Evolutionary conservation across 2,113 vertebrate species (phyloP).

Genomic region (Gobiocypris rarus): DNA sequence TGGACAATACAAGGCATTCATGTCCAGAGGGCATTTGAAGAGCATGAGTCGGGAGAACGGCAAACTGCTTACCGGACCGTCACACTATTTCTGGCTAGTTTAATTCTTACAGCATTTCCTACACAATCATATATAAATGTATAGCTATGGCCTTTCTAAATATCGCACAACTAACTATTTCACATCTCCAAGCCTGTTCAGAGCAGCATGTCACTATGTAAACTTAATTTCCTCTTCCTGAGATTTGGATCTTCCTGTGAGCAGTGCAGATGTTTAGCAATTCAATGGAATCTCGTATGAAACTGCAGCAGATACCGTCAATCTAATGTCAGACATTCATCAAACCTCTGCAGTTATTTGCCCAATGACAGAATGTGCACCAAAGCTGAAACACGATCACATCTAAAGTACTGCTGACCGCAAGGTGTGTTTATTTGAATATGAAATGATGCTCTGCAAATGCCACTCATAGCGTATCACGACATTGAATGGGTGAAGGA

Average conservation of each 20-base stretch:
- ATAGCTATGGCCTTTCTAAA: neutral
- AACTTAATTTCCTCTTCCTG: constrained; percentile 5
- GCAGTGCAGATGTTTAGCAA: neutral
- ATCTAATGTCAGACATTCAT: constrained; percentile 2
- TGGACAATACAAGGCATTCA: constrained; percentile 52
- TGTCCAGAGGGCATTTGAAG: constrained; percentile 44
- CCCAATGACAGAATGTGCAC: neutral
- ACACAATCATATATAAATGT: neutral
- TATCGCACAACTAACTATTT: neutral
- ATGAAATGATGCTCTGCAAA: neutral
- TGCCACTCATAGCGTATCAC: too few relatives aligned
- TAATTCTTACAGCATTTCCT: neutral
- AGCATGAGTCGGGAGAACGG: neutral
- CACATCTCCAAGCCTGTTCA: neutral
- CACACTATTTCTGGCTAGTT: neutral
- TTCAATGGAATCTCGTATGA: constrained; percentile 31
- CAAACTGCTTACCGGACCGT: neutral
- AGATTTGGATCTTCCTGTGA: constrained; percentile 30
- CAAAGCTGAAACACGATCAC: neutral
- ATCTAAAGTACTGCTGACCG: neutral
- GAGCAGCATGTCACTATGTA: neutral
- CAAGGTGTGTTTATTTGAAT: neutral
- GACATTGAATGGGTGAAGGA: neutral
- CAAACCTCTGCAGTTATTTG: neutral
- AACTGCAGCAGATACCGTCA: constrained; percentile 25